A percentile compares a stretch with the other conserved stretches of the same genome.
Evolutionary conservation across 2,888 invertebrate species (phyloP).

Genomic region (Lymantria monacha): DNA sequence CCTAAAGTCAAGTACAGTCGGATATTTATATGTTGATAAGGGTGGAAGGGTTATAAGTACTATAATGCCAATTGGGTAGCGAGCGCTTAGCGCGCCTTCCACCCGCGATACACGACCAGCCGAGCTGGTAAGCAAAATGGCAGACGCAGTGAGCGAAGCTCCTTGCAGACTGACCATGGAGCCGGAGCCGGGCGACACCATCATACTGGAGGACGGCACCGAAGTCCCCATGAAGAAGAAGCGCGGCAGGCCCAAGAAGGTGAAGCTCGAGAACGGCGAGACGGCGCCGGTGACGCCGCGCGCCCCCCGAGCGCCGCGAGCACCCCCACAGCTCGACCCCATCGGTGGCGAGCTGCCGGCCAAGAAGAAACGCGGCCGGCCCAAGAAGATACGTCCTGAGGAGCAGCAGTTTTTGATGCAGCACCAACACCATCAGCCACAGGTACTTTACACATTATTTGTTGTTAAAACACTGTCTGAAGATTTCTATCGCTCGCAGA

Average conservation of each 20-base stretch:
- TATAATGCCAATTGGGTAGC: neutral
- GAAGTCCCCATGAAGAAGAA: conserved; percentile 91
- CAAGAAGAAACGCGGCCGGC: conserved; percentile 93
- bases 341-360: conserved; percentile 78
- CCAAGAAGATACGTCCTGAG: conserved; percentile 91
- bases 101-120: conserved; percentile 9
- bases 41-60: no score
- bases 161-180: conserved; percentile 76
- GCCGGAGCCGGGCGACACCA: conserved; percentile 78
- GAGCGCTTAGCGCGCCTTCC: conserved; percentile 15
- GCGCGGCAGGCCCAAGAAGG: conserved; percentile 94
- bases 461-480: neutral
- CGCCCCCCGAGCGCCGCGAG: conserved; percentile 62
- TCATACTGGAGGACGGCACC: conserved; percentile 83
- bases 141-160: conserved; percentile 30
- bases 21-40: no score
- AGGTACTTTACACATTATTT: no score
- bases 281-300: conserved; percentile 82
- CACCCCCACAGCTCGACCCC: conserved; percentile 48
- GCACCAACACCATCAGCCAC: conserved; percentile 70
- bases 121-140: conserved; percentile 8
- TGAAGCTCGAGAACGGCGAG: conserved; percentile 86
- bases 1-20: no score
- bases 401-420: conserved; percentile 80
- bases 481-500: no score